These are phyloP conservation scores for Frankliniella intonsa DNA, from an alignment of 2,888 invertebrate genomes.

Conservation along the genomic window DNA sequence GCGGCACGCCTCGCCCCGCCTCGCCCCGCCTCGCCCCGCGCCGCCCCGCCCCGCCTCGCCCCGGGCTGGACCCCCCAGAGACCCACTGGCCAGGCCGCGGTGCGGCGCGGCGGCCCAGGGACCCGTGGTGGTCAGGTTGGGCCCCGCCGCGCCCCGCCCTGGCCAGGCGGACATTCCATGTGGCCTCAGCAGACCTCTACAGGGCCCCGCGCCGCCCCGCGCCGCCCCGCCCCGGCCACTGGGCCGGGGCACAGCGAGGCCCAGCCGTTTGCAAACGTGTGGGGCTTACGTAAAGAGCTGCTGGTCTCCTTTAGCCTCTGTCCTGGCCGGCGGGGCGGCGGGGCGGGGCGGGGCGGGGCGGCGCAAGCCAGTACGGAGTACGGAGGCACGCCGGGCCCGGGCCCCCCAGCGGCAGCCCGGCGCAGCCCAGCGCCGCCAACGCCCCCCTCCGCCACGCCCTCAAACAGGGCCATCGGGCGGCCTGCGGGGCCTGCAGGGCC, in stretches of 20 bases:
- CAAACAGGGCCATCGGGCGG: not conserved
- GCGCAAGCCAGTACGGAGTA: no score
- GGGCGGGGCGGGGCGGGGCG: not conserved
- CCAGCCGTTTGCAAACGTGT: constrained; percentile 16
- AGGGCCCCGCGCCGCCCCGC: not conserved
- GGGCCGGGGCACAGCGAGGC: not conserved
- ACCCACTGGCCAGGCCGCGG: not conserved
- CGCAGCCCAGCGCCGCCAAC: no score
- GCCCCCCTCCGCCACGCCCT: not conserved
- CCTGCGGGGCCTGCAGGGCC: not conserved
- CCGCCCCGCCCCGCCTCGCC: not conserved
- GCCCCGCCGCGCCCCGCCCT: no score
- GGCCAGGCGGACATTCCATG: constrained; percentile 2
- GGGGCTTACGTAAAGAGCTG: constrained; percentile 19
- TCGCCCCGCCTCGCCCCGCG: not conserved
- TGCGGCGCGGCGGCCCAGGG: no score
- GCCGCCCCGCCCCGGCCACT: not conserved
- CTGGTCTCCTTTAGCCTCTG: not conserved
- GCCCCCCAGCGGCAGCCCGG: not conserved
- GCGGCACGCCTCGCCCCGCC: not conserved
- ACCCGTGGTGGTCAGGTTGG: no score
- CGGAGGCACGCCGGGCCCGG: not conserved
- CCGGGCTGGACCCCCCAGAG: not conserved
- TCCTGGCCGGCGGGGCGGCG: not conserved
- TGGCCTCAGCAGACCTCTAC: not conserved